Evolutionary conservation across 2,797 vertebrate genomes (phyloP), one percentile per base, ranked within the genome.

Genomic region (Diglossa cyanea): DNA sequence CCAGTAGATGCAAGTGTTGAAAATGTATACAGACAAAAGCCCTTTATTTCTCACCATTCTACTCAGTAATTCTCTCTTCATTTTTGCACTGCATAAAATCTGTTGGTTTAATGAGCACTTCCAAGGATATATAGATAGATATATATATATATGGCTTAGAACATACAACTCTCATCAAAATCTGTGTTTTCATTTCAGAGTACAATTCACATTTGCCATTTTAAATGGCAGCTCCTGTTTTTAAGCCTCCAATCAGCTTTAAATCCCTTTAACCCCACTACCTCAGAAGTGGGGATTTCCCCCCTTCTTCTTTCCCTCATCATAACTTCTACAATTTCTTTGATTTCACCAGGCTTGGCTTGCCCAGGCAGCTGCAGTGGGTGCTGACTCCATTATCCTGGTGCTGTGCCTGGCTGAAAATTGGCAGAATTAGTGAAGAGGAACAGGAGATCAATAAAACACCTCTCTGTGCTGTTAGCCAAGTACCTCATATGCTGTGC

Each of bases 391-490:
- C 60, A 90, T 94, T 63, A 53, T 35, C 48, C 40, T 30, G 54
- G 54, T 79, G 50, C 62, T 61, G 13, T 31, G 31, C 31, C 77
- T 88, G 37, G 28, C 48, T 57, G 84, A 73, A 81, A 93, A 90
- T 4, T 81, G 62, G 58, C 63, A 50, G 14, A 57, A 50, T 65
- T 78, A 86, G 80, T 78, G 66, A 86, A 75, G 70, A 55, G 55
- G 73, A 95, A 92, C 5, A 75, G 66, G 66, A 81, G 80, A 96
- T 93, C 90, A 92, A 96, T 96, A 79, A 51, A 90, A 81, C 70
- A 78, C 40, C 65, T 78, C 47, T 37, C 66, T 88, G 62, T 50
- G 71, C 21, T 89, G 53, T 70, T 76, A 88, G 74, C 4, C 17
- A 40, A 54, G 44, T n/a, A 50, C 13, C 55, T 86, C 63, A 28